phyloP scores from a whole-genome alignment of 2,797 vertebrate species.

The Rhinichthys osculus region DNA sequence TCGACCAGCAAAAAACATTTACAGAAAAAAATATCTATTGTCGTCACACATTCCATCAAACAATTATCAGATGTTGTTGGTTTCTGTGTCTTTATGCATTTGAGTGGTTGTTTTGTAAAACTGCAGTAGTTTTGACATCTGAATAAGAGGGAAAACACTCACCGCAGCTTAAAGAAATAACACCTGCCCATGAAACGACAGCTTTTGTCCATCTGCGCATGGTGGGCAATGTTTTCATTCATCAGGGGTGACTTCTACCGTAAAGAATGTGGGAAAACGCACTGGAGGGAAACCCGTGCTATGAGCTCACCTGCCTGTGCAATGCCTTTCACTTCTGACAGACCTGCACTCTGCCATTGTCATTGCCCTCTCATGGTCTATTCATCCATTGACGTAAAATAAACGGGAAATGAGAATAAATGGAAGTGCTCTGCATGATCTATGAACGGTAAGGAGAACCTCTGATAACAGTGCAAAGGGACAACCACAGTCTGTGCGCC shows the following conservation, averaged over 20 bases:
- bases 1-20: conserved; percentile 26
- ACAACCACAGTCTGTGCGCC: conserved; percentile 27
- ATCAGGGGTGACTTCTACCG: conserved; percentile 39
- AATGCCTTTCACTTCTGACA: conserved; percentile 50
- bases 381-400: conserved; percentile 56
- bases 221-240: conserved; percentile 39
- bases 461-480: conserved; percentile 29
- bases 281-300: conserved; percentile 30
- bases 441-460: conserved; percentile 19
- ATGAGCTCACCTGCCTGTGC: conserved; percentile 56
- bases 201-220: conserved; percentile 41
- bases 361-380: conserved; percentile 47
- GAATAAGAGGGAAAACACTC: conserved; percentile 41
- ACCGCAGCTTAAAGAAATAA: conserved; percentile 31
- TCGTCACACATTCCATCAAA: conserved; percentile 1
- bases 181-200: conserved; percentile 50
- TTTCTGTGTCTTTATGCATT: neutral
- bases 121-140: conserved; percentile 30
- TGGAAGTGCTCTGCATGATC: conserved; percentile 17
- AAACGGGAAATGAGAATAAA: conserved; percentile 53
- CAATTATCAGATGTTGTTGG: conserved; percentile 21
- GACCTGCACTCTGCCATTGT: conserved; percentile 46
- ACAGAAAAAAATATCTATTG: neutral
- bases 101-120: conserved; percentile 35
- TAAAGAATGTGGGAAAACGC: conserved; percentile 45